These are phyloP conservation scores for Enteromius argenteus DNA, from an alignment of 2,797 vertebrate species.

Conservation along the genomic window DNA sequence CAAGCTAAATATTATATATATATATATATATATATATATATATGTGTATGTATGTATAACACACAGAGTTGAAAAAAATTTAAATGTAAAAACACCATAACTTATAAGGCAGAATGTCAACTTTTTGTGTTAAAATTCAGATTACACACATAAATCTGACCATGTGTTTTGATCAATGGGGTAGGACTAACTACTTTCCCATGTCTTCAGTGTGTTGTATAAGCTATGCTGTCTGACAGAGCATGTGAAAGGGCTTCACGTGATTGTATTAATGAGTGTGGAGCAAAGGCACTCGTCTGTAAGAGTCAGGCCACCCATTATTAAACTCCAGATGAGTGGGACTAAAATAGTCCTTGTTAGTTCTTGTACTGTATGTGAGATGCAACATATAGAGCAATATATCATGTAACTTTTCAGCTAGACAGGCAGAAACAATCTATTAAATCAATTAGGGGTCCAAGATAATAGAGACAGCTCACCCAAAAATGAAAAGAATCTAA, in stretches of 20 bases:
- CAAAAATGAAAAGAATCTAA: background rate
- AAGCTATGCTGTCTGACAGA: constrained; percentile 45
- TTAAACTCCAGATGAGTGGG: constrained; percentile 32
- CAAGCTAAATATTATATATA: background rate
- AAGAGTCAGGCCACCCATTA: constrained; percentile 49
- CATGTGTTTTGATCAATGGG: constrained; percentile 3
- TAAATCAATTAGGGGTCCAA: constrained; percentile 19
- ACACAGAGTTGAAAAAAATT: background rate
- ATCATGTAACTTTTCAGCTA: constrained; percentile 31
- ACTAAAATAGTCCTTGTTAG: constrained; percentile 21
- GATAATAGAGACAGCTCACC: background rate
- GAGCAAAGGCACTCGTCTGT: constrained; percentile 47
- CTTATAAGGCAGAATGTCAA: background rate
- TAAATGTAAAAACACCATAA: background rate
- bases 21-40: background rate
- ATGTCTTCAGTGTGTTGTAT: constrained; percentile 7
- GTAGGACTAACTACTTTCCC: constrained; percentile 16
- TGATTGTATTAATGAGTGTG: constrained; percentile 68
- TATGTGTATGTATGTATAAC: background rate
- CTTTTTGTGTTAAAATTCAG: background rate
- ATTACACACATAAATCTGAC: constrained; percentile 4
- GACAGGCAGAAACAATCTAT: constrained; percentile 14
- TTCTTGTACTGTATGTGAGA: constrained; percentile 19
- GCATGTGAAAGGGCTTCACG: constrained; percentile 60
- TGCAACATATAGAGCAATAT: constrained; percentile 3